Percentiles rank a stretch among this genome's conserved stretches.
phyloP scores from a whole-genome alignment of 2,113 vertebrate species.

The Guaruba guarouba region DNA sequence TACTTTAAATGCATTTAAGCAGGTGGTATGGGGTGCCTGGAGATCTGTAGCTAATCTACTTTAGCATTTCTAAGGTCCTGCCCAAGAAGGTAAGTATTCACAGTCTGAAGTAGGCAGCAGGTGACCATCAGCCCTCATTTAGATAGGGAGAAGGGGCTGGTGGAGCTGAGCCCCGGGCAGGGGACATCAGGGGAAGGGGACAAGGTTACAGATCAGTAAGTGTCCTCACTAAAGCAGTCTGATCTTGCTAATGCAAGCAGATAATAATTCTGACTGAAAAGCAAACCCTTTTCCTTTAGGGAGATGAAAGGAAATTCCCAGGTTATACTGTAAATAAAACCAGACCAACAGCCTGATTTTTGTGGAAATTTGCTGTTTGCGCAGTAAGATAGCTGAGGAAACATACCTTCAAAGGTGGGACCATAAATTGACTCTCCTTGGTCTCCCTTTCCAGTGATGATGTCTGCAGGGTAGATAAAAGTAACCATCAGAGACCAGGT shows the following conservation, averaged over 20 bases:
- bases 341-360: neutral
- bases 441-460: conserved; percentile 77
- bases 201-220: neutral
- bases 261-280: neutral
- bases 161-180: neutral
- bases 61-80: neutral
- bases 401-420: conserved; percentile 81
- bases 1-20: neutral
- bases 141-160: neutral
- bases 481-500: neutral
- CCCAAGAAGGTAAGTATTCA: neutral
- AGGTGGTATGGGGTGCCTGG: neutral
- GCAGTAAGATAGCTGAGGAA: neutral
- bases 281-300: neutral
- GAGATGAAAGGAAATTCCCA: neutral
- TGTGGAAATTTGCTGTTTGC: neutral
- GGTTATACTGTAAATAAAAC: neutral
- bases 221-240: neutral
- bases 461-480: conserved; percentile 74
- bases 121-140: neutral
- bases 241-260: neutral
- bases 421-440: conserved; percentile 87
- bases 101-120: neutral
- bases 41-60: neutral
- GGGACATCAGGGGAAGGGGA: neutral